phyloP scores from a whole-genome alignment of 2,797 vertebrate genomes.

The Coccyzus lansbergi region DNA sequence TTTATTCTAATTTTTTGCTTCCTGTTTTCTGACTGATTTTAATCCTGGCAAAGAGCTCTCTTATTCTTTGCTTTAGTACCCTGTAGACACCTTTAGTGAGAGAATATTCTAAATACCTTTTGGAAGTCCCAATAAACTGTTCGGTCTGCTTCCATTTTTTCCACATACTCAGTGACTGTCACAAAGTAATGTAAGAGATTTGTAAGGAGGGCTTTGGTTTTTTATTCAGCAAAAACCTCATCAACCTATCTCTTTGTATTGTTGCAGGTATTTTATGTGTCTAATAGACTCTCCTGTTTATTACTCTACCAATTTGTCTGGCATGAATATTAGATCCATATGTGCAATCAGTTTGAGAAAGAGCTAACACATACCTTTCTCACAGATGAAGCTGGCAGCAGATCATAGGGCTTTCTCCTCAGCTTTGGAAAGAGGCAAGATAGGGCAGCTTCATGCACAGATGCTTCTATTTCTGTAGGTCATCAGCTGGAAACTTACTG shows the following conservation, averaged over 20 bases:
- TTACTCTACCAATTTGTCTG: background rate
- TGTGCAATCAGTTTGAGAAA: background rate
- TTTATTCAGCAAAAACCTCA: background rate
- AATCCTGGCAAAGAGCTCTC: background rate
- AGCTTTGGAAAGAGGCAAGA: background rate
- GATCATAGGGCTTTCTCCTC: background rate
- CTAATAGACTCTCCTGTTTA: background rate
- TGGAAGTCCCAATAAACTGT: background rate
- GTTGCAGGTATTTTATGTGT: background rate
- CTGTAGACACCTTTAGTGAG: background rate
- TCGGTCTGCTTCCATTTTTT: background rate
- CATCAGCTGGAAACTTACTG: background rate
- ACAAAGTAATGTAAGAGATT: background rate
- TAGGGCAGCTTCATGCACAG: background rate
- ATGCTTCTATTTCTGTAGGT: background rate
- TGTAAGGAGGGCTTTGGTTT: background rate
- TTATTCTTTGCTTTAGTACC: background rate
- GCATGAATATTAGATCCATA: background rate
- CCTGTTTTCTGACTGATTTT: background rate
- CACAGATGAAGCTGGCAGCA: background rate
- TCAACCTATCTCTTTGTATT: background rate
- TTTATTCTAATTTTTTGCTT: background rate
- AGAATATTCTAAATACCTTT: background rate
- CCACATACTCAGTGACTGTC: background rate
- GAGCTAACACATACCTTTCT: background rate